Conservation (phyloP, 2,888 invertebrate species). For the Luperina testacea region DNA sequence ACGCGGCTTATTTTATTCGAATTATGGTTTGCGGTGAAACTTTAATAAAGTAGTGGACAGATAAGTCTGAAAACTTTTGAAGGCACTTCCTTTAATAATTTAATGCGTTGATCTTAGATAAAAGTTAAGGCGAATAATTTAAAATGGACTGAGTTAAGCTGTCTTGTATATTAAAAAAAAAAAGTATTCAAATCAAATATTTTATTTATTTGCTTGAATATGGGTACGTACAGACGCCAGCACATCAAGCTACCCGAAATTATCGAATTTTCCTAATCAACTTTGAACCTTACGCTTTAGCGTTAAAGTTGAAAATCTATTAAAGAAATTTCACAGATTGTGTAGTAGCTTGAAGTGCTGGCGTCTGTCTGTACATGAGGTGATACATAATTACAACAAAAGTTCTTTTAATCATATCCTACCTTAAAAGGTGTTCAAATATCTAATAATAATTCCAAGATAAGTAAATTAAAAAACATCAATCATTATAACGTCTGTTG, state of each 20-base stretch:
- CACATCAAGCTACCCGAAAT: no score
- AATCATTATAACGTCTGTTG: no score
- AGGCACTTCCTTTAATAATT: constrained; percentile 29
- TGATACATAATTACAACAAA: background rate
- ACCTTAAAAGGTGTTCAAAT: background rate
- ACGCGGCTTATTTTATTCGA: constrained; percentile 38
- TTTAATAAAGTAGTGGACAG: constrained; percentile 39
- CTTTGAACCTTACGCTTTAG: no score
- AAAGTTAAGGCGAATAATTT: constrained; percentile 17
- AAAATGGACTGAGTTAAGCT: background rate
- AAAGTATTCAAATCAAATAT: no score
- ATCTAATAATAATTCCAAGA: background rate
- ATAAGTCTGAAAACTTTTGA: constrained; percentile 45
- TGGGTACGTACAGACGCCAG: no score
- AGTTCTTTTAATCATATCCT: background rate
- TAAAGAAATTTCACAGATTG: no score
- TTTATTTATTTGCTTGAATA: background rate
- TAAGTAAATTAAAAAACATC: background rate
- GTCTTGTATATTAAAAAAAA: background rate
- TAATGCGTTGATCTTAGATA: constrained; percentile 25
- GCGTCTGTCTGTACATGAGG: no score
- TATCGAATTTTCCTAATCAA: no score
- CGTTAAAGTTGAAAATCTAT: no score
- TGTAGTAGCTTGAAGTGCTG: no score
- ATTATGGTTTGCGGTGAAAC: constrained; percentile 36